phyloP scores from a whole-genome alignment of 30 jellyfish, hydroid and myxozoan genomes.

The Aurelia sp. region DNA sequence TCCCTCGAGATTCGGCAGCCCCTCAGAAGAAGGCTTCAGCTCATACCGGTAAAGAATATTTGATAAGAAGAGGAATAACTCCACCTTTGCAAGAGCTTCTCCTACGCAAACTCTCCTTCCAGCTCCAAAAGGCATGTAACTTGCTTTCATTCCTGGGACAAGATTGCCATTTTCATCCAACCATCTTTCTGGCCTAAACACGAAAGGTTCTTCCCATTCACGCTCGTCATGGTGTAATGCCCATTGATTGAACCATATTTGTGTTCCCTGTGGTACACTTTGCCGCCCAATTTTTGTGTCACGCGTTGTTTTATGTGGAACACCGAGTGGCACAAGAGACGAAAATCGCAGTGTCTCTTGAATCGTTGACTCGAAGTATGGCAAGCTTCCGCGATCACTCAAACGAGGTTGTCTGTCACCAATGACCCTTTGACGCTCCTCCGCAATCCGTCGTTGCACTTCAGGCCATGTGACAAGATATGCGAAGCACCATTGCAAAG shows the following conservation, averaged over 20 bases:
- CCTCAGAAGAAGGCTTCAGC: slow-evolving; percentile 34
- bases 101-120: slow-evolving; percentile 95
- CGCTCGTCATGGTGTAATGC: slow-evolving; percentile 75
- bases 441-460: slow-evolving; percentile 56
- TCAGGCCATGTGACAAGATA: slow-evolving; percentile 81
- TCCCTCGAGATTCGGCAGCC: slow-evolving; percentile 73
- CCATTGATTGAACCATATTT: slow-evolving; percentile 72
- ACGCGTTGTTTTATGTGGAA: slow-evolving; percentile 74
- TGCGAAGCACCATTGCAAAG: slow-evolving; percentile 73
- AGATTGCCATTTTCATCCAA: slow-evolving; percentile 71
- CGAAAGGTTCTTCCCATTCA: slow-evolving; percentile 79
- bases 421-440: slow-evolving; percentile 56
- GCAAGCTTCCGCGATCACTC: slow-evolving; percentile 65
- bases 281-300: slow-evolving; percentile 50
- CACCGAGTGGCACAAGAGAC: slow-evolving; percentile 81
- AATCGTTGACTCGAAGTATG: slow-evolving; percentile 59
- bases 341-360: slow-evolving; percentile 74
- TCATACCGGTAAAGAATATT: slow-evolving; percentile 52
- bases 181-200: slow-evolving; percentile 87
- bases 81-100: slow-evolving; percentile 83
- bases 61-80: slow-evolving; percentile 61
- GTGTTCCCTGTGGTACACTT: slow-evolving; percentile 64
- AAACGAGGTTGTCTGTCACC: slow-evolving; percentile 73
- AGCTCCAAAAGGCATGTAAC: slow-evolving; percentile 90
- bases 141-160: slow-evolving; percentile 37